Evolutionary conservation across 2,797 vertebrate species (phyloP).

Genomic region (Takifugu rubripes): DNA sequence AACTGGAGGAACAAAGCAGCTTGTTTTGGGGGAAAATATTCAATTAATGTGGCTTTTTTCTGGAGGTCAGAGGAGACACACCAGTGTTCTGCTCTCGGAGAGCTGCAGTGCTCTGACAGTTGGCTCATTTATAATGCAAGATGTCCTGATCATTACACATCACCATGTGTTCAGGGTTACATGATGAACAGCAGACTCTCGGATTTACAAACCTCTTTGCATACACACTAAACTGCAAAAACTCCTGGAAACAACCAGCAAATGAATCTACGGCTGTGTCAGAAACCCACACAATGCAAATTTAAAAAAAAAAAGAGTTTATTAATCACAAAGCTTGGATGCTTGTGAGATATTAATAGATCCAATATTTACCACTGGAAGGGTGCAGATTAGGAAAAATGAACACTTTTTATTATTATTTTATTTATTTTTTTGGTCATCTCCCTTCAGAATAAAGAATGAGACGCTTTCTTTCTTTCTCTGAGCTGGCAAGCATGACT

Average conservation of each 20-base stretch:
- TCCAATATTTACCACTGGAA: constrained; percentile 12
- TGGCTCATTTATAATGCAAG: constrained; percentile 73
- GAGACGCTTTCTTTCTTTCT: constrained; percentile 36
- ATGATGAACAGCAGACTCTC: constrained; percentile 50
- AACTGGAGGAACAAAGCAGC: constrained; percentile 3
- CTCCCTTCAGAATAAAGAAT: constrained; percentile 23
- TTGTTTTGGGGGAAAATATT: constrained; percentile 7
- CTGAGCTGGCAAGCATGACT: constrained; percentile 55
- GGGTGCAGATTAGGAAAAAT: constrained; percentile 41
- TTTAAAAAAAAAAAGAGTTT: constrained; percentile 4
- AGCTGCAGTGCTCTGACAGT: constrained; percentile 54
- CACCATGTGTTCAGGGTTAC: constrained; percentile 55
- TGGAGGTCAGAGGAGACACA: constrained; percentile 24
- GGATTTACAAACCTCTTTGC: constrained; percentile 51
- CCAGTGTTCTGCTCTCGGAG: constrained; percentile 16
- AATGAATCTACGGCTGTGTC: neutral
- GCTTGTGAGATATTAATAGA: constrained; percentile 36
- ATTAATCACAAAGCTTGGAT: constrained; percentile 30
- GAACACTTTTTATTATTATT: no score
- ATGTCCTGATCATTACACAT: constrained; percentile 57
- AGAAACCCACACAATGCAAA: constrained; percentile 1
- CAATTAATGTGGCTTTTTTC: constrained; percentile 17
- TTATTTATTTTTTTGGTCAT: constrained; percentile 10
- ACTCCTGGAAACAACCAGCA: neutral
- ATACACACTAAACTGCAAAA: constrained; percentile 33